phyloP scores from a whole-genome alignment of 2,888 invertebrate genomes.

The Eupithecia dodoneata region DNA sequence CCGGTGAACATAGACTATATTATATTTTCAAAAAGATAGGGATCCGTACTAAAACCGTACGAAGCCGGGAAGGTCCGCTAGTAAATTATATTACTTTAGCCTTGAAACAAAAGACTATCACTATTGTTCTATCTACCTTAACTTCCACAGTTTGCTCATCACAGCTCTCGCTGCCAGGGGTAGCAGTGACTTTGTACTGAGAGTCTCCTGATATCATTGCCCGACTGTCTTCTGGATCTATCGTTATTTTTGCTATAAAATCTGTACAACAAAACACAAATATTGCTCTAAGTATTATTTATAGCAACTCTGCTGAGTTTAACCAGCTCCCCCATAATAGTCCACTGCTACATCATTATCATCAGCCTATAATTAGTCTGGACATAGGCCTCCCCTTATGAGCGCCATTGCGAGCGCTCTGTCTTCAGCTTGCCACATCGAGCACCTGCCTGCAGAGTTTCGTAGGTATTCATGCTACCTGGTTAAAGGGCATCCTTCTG shows the following conservation, averaged over 20 bases:
- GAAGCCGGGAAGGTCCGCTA: no score
- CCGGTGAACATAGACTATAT: no score
- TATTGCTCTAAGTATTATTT: background rate
- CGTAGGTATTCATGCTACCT: background rate
- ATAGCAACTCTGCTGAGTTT: background rate
- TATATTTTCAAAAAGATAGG: no score
- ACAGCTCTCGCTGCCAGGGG: constrained; percentile 63
- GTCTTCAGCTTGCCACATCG: background rate
- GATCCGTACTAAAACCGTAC: no score
- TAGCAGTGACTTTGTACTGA: constrained; percentile 55
- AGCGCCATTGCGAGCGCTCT: background rate
- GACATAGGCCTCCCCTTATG: background rate
- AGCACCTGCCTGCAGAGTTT: background rate
- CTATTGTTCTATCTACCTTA: constrained; percentile 51
- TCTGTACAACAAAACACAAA: constrained; percentile 53
- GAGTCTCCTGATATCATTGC: constrained; percentile 63
- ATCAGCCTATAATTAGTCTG: no score
- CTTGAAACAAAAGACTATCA: no score
- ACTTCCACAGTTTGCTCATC: constrained; percentile 69
- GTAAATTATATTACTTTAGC: no score
- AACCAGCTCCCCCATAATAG: background rate
- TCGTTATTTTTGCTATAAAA: constrained; percentile 61
- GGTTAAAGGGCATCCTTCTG: background rate
- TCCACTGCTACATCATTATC: no score
- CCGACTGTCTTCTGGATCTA: constrained; percentile 66